Percentiles rank a stretch among this genome's conserved stretches.
Evolutionary conservation across 1,140 invertebrate genomes (phyloP).

Genomic region (Brachionus manjavacas): DNA sequence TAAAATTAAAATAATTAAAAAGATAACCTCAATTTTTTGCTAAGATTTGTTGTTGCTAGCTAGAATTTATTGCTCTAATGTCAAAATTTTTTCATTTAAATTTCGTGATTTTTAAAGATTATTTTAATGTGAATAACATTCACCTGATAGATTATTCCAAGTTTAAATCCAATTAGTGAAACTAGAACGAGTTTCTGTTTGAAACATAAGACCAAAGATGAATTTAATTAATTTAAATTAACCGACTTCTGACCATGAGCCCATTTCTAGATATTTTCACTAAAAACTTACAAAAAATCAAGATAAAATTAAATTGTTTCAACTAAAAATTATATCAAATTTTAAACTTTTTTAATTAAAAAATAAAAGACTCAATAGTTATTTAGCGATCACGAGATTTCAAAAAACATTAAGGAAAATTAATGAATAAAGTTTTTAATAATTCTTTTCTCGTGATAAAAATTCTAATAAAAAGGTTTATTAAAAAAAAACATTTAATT

Average conservation of each 20-base stretch:
- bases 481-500: neutral
- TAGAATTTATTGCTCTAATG: neutral
- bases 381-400: neutral
- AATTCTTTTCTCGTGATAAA: constrained; percentile 22
- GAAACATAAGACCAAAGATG: neutral
- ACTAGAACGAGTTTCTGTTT: neutral
- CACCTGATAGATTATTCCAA: neutral
- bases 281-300: neutral
- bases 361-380: neutral
- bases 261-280: neutral
- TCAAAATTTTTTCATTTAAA: neutral
- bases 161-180: neutral
- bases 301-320: neutral
- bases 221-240: neutral
- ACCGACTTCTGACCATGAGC: neutral
- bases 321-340: neutral
- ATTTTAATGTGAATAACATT: neutral
- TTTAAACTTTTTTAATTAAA: too few relatives aligned
- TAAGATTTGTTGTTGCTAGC: neutral
- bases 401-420: neutral
- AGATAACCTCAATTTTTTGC: neutral
- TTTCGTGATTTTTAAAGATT: neutral
- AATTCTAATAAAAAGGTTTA: neutral
- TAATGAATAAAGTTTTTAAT: neutral
- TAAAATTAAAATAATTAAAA: neutral